phyloP scores from a whole-genome alignment of 1,140 invertebrate species.

The Chironomus tepperi region DNA sequence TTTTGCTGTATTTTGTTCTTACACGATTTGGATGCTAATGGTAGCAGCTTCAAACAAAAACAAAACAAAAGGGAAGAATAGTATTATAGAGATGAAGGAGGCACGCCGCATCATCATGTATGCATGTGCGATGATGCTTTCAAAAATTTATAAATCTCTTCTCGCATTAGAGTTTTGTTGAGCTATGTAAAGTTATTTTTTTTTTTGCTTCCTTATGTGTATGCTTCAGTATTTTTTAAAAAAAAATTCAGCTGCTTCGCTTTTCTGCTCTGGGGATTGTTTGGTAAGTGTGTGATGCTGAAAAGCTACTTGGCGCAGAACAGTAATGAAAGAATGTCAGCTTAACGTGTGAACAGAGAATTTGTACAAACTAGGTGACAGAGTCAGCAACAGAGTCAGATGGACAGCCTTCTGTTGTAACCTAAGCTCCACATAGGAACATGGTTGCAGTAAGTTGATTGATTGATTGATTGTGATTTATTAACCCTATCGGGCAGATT shows the following conservation, averaged over 20 bases:
- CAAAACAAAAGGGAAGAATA: neutral
- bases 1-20: neutral
- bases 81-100: neutral
- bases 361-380: too few species aligned
- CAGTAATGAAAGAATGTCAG: too few species aligned
- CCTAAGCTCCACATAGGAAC: too few species aligned
- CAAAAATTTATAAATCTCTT: conserved; percentile 22
- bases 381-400: too few species aligned
- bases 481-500: too few species aligned
- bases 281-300: neutral
- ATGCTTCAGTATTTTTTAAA: neutral
- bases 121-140: neutral
- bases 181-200: neutral
- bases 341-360: too few species aligned
- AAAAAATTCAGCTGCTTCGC: neutral
- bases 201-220: neutral
- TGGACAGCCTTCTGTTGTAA: too few species aligned
- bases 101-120: conserved; percentile 19
- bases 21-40: conserved; percentile 1
- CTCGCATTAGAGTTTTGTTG: conserved; percentile 16
- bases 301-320: neutral
- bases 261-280: neutral
- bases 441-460: too few species aligned
- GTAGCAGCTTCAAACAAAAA: neutral
- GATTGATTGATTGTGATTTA: too few species aligned